Evolutionary conservation across 2,888 invertebrate species (phyloP), one percentile per base, ranked within the genome.

Genomic region (Cheilosia soror): DNA sequence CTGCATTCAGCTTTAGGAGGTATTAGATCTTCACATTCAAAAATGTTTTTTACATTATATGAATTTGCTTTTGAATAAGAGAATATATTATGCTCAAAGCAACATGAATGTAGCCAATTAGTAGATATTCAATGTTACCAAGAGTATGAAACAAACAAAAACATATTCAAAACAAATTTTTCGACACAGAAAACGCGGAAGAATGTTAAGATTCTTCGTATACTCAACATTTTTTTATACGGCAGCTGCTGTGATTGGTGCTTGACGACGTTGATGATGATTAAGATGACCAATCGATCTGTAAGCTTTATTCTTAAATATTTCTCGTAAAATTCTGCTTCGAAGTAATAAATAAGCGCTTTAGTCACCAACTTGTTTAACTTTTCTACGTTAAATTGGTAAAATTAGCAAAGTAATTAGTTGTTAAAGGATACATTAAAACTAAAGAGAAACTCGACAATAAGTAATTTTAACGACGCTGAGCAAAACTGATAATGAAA

Each of bases 1-100:
- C 96, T 42, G 90, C 89, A 7, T 90, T 91, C 84, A 89, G 88
- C 47, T 89, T 88, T 87, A 89, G 90, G 27, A 90, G 89, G 83
- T 88, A 89, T 76, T 91, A 89, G 85, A 82, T 49, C 58, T 62
- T 82, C 57, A 85, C 47, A 40, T 29, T 63, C 51, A 63, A 55
- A 66, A 63, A 77, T n/a, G 15, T 5, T 44, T 15, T n/a, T 69
- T 69, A 69, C 63, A 72, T 55, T 82, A 73, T 78, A 73, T 79
- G 75, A 75, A 80, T 69, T 72, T 85, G 78, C 55, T 84, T 85
- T 87, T 62, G 55, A 75, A 80, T 55, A 63, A 76, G 72, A 57
- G 62, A 72, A 80, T 65, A 87, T 47, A 51, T 68, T 68, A 76
- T 69, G 78, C 82, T 86, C 81, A 85, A 85, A 85, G 13, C 25